phyloP scores from a whole-genome alignment of 2,113 vertebrate genomes.

The Beaufortia kweichowensis region DNA sequence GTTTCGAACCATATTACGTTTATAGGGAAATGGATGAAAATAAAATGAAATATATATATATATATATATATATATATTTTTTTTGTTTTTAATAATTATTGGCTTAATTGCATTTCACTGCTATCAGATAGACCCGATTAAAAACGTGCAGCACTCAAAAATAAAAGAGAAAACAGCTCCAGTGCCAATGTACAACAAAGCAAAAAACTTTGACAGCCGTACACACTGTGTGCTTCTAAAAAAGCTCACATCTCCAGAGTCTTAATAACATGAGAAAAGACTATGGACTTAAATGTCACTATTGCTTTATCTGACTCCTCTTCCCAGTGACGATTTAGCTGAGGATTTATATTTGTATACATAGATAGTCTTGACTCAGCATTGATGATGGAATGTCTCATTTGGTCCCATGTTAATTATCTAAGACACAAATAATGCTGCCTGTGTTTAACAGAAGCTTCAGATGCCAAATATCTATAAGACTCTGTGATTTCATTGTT shows the following conservation, averaged over 20 bases:
- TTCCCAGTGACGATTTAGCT: background rate
- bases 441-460: slow-evolving; percentile 1
- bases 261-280: background rate
- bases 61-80: background rate
- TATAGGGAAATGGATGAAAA: too few relatives aligned
- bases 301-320: background rate
- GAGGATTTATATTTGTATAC: background rate
- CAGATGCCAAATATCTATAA: slow-evolving; percentile 17
- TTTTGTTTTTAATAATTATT: too few relatives aligned
- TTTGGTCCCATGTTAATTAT: slow-evolving; percentile 68
- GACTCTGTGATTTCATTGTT: slow-evolving; percentile 5
- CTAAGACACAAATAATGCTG: slow-evolving; percentile 11
- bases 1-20: too few relatives aligned
- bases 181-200: background rate
- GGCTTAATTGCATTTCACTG: background rate
- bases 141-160: background rate
- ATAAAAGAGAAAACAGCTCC: background rate
- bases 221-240: background rate
- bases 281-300: background rate
- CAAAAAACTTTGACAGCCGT: background rate
- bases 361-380: background rate
- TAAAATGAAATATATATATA: too few relatives aligned
- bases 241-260: background rate
- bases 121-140: background rate
- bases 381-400: slow-evolving; percentile 63